Percentiles rank a stretch among this genome's conserved stretches.
phyloP scores from a whole-genome alignment of 2,888 invertebrate genomes.

The Caenorhabditis drosophilae region DNA sequence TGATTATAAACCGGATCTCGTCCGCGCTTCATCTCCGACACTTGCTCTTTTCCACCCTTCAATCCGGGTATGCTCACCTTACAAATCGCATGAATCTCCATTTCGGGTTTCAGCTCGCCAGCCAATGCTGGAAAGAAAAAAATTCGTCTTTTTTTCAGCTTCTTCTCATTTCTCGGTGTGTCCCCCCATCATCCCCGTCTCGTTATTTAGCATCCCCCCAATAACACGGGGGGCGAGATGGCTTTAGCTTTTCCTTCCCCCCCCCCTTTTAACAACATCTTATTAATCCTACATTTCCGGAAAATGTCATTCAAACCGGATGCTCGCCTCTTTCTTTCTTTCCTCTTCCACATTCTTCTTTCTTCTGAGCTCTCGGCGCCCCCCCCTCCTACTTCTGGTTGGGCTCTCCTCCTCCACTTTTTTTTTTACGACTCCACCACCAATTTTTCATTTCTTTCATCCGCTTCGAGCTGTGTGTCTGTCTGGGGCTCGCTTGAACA shows the following conservation, averaged over 20 bases:
- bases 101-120: constrained; percentile 68
- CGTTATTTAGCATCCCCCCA: too few relatives aligned
- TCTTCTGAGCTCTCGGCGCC: too few relatives aligned
- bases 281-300: background rate
- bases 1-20: constrained; percentile 70
- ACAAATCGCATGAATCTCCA: constrained; percentile 69
- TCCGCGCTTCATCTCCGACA: constrained; percentile 69
- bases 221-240: too few relatives aligned
- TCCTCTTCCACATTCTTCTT: background rate
- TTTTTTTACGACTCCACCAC: too few relatives aligned
- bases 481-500: too few relatives aligned
- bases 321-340: background rate
- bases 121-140: constrained; percentile 63
- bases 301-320: background rate
- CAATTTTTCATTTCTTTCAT: too few relatives aligned
- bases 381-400: too few relatives aligned
- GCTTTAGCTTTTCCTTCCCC: too few relatives aligned
- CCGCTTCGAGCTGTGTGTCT: too few relatives aligned
- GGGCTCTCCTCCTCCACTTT: too few relatives aligned
- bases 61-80: constrained; percentile 71
- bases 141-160: too few relatives aligned
- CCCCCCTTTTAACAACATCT: too few relatives aligned
- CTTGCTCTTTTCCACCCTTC: constrained; percentile 70
- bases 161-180: background rate
- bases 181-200: constrained; percentile 1